Base-by-base conservation (phyloP, 2,888 invertebrate species). In the Bugula neritina region DNA sequence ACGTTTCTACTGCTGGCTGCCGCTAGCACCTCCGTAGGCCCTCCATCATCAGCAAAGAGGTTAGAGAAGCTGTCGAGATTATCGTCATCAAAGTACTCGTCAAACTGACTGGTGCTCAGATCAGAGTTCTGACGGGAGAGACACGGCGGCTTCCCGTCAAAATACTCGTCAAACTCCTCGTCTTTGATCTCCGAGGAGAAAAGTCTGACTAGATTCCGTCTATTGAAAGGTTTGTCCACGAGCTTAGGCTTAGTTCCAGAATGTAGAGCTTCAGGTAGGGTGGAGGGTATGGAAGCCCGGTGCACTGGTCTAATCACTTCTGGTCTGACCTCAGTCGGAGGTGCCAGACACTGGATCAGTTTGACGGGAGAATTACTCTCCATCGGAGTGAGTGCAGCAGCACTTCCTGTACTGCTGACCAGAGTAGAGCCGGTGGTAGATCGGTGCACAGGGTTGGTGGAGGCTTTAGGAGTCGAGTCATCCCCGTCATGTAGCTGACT, bases 101-200 rank as follows among this genome's bases (percentile, higher is more conserved):
- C 63, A 63, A 63, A 63, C 34, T 63, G 63, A 34, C 63, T 63
- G n/a, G 31, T 63, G 63, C 63, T 63, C n/a, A 55, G 5, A 5
- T 5, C n/a, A 25, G 55, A 55, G 55, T 17, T 25, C 25, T 55
- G 55, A 10, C 63, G 63, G 10, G 25, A 25, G 5, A 63, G 31
- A 13, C 31, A 63, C 10, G 63, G 63, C 27, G 31, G 63, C 31
- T 63, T 63, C 2, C 63, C 63, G 27, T 63, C 63, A 63, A 63
- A 63, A 17, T 25, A 25, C 25, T 63, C 63, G 27, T 63, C 63
- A 21, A 63, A 43, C 43, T 43, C 43, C 43, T 43, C 27, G 10
- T 63, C 63, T 5, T 63, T 27, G 13, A 63, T 63, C 27, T 63
- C 63, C 2, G 63, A 63, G 29, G 63, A 63, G 27, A 63, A 63